phyloP scores from a whole-genome alignment of 30 jellyfish, hydroid and myxozoan genomes.

The Turritopsis rubra region DNA sequence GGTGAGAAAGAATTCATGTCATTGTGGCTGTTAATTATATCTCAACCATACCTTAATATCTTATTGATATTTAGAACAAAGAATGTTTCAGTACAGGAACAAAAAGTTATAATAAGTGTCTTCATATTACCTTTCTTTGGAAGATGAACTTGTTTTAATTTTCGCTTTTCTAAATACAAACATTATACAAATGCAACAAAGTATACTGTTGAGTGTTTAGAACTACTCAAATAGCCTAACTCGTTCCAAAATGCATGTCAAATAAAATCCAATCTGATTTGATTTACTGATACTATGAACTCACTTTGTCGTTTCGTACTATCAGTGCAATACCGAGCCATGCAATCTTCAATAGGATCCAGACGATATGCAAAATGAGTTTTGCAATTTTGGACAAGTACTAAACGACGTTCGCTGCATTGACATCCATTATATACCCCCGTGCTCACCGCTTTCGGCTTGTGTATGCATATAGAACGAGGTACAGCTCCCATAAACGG shows the following conservation, averaged over 20 bases:
- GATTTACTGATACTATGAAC: background rate
- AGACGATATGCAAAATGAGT: background rate
- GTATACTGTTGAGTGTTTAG: too few species aligned
- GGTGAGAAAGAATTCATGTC: background rate
- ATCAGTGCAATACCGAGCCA: background rate
- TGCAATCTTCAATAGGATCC: conserved; percentile 7
- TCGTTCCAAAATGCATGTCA: too few species aligned
- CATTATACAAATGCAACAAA: too few species aligned
- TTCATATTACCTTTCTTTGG: background rate
- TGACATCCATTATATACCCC: background rate
- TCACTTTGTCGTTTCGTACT: background rate
- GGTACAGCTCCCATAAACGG: background rate
- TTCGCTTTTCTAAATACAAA: background rate
- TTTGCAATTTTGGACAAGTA: background rate
- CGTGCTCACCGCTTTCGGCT: background rate
- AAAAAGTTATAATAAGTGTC: background rate
- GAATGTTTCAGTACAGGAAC: too few species aligned
- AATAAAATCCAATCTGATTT: background rate
- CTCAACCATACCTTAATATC: too few species aligned
- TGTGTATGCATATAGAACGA: background rate
- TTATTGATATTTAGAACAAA: background rate
- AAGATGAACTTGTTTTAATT: background rate
- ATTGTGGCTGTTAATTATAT: too few species aligned
- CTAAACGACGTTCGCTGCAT: background rate
- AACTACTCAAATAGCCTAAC: too few species aligned